Evolutionary conservation across 2,797 vertebrate species (phyloP).

Genomic region (Cyclura pinguis): DNA sequence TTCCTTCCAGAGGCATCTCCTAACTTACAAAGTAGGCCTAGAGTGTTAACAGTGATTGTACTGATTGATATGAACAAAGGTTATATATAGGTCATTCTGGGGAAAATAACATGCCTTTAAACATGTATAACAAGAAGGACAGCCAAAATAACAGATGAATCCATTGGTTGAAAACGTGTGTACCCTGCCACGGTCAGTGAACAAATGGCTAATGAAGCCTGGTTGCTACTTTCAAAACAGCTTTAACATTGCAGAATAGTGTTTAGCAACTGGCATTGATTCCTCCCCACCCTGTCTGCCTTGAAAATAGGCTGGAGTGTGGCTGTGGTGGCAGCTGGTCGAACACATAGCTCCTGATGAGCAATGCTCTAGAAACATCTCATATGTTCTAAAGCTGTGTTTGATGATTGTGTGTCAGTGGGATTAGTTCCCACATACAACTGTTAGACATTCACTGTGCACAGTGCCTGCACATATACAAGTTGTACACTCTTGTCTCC

Average conservation of each 20-base stretch:
- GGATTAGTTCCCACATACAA: background rate
- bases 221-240: background rate
- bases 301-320: background rate
- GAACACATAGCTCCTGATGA: background rate
- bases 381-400: background rate
- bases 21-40: background rate
- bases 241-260: background rate
- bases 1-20: background rate
- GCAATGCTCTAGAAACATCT: background rate
- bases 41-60: background rate
- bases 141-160: background rate
- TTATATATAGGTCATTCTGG: background rate
- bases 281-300: background rate
- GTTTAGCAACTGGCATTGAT: background rate
- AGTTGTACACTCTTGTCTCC: background rate
- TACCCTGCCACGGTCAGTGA: background rate
- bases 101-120: background rate
- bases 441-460: background rate
- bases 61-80: background rate
- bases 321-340: background rate
- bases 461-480: background rate
- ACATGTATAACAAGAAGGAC: background rate
- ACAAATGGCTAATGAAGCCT: background rate
- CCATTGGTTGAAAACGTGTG: background rate
- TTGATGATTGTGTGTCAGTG: background rate